These are phyloP conservation scores for Drosophila leonis DNA, from an alignment of 2,888 invertebrate species.

Conservation along the genomic window DNA sequence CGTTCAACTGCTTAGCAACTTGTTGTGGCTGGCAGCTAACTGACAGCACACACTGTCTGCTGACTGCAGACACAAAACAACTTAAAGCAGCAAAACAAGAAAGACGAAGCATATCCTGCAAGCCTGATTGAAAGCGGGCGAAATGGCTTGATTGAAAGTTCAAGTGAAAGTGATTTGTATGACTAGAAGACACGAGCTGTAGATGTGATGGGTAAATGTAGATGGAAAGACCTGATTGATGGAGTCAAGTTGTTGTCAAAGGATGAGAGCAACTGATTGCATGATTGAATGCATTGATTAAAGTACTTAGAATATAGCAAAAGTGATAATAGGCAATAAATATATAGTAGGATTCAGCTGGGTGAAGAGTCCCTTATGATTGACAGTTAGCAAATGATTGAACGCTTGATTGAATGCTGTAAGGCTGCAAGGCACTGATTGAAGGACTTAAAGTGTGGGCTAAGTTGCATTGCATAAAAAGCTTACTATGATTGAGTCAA, in stretches of 20 bases:
- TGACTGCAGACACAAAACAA: not conserved
- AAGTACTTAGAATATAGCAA: not conserved
- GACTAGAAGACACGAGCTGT: not conserved
- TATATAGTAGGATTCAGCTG: no score
- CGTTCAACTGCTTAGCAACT: conserved; percentile 28
- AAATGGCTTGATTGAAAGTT: not conserved
- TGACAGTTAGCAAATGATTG: not conserved
- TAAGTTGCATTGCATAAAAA: no score
- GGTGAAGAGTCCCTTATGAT: not conserved
- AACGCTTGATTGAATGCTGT: not conserved
- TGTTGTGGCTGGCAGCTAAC: conserved; percentile 36
- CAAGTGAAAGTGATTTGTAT: not conserved
- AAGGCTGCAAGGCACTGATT: not conserved
- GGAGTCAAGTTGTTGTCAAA: not conserved
- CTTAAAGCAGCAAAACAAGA: not conserved
- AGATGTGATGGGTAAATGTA: not conserved
- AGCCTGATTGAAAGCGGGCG: not conserved
- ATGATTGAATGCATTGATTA: not conserved
- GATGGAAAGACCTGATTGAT: not conserved
- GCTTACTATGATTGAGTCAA: no score
- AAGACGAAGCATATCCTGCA: not conserved
- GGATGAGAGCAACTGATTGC: not conserved
- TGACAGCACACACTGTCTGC: conserved; percentile 27
- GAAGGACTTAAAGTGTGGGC: not conserved
- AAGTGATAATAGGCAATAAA: not conserved